Evolutionary conservation across 2,113 vertebrate species (phyloP).

Genomic region (Neolamprologus sp.): DNA sequence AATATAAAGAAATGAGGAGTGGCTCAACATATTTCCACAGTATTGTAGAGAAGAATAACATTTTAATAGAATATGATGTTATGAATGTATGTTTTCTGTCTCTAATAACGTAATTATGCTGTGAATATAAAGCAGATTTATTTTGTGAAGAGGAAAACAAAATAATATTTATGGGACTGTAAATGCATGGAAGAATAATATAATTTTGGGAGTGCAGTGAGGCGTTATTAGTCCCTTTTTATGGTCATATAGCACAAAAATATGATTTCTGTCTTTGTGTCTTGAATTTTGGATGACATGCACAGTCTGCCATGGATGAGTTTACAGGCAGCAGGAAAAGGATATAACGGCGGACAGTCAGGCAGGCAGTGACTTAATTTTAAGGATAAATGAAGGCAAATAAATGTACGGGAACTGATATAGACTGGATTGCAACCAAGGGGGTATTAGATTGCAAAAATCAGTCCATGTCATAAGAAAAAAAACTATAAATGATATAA

Average conservation of each 20-base stretch:
- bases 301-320: not conserved
- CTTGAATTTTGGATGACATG: not conserved
- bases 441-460: not conserved
- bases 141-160: not conserved
- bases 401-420: not conserved
- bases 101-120: not conserved
- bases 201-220: not conserved
- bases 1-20: not conserved
- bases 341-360: not conserved
- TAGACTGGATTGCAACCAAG: not conserved
- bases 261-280: not conserved
- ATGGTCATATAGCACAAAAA: not conserved
- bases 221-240: not conserved
- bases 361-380: not conserved
- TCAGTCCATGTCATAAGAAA: not conserved
- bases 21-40: not conserved
- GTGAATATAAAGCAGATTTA: not conserved
- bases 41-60: not conserved
- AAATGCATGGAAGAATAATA: not conserved
- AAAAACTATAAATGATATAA: not conserved
- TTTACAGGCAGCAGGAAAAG: not conserved
- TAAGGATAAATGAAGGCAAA: not conserved
- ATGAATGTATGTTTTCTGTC: not conserved
- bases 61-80: not conserved
- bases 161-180: not conserved